Base-by-base conservation (phyloP, 2,888 invertebrate genomes). In the Polylopha cassiicola region DNA sequence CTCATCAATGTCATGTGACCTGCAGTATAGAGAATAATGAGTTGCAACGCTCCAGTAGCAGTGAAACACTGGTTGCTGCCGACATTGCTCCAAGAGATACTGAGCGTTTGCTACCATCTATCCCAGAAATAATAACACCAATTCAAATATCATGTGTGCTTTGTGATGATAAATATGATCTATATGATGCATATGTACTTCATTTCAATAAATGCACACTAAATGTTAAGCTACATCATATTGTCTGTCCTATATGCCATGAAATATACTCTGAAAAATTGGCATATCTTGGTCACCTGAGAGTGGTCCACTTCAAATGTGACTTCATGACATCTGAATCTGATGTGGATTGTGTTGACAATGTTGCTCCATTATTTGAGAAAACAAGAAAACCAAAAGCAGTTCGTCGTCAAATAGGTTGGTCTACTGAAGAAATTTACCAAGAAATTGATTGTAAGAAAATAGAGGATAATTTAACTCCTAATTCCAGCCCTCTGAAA, bases 361-460 rank as follows among this genome's bases (percentile, higher is more conserved):
- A 15, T 14, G 42, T 76, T 58, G 69, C 71, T 34, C 81, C 80
- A n/a, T 65, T 70, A 17, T 55, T 77, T 48, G 73, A 74, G 44
- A 81, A 81, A 58, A 71, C 68, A 2, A 72, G 76, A 30, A 73
- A 65, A 51, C 76, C 80, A 1, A 82, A 75, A 54, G 52, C 73
- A 15, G 82, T 81, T 4, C 65, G 84, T 13, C 67, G 84, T 16
- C 81, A 84, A 61, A 85, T 85, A 58, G 84, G 82, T 69, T 85
- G 84, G 84, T 85, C 84, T 43, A 60, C 79, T 59, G 84, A 84
- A 55, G 84, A 85, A 55, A 85, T 85, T 51, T 85, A 85, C 53
- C 84, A 85, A 61, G 84, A 85, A 56, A 84, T 85, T 62, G 82
- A 81, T 46, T 82, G 78, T 59, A 79, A 73, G 60, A 75, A 67